Conservation (phyloP, 2,888 invertebrate genomes). For the Parasteatoda lunata region DNA sequence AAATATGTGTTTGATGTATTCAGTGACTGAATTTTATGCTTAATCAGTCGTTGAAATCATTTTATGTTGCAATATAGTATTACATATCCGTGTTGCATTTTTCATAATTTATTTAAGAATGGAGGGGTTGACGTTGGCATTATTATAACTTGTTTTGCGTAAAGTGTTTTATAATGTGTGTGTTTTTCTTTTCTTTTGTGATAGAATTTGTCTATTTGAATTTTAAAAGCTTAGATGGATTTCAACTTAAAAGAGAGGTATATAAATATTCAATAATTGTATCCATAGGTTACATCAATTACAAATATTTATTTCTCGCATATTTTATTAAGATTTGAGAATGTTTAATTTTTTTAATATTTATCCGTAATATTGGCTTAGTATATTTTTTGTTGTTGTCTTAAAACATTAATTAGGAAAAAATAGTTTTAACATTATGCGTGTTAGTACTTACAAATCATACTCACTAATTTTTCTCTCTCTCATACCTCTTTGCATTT, state of each 20-base stretch:
- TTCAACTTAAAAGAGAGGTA: too few relatives aligned
- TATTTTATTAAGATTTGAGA: neutral
- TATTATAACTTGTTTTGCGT: conserved; percentile 40
- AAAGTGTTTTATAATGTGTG: conserved; percentile 22
- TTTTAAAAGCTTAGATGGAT: neutral
- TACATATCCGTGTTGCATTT: conserved; percentile 17
- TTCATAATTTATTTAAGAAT: conserved; percentile 59
- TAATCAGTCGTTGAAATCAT: neutral
- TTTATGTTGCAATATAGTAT: conserved; percentile 55
- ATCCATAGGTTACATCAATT: neutral
- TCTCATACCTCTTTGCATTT: too few relatives aligned
- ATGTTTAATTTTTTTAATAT: too few relatives aligned
- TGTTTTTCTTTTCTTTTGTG: conserved; percentile 6
- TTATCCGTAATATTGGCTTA: too few relatives aligned
- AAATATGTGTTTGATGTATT: conserved; percentile 20
- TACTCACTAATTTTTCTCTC: too few relatives aligned
- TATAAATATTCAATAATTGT: neutral
- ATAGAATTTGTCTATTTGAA: conserved; percentile 6
- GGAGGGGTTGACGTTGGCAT: conserved; percentile 43
- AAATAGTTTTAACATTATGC: too few relatives aligned
- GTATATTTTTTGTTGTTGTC: too few relatives aligned
- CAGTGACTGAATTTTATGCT: conserved; percentile 36
- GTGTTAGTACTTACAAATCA: too few relatives aligned
- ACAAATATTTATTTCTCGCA: neutral
- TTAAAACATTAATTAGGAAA: too few relatives aligned